Evolutionary conservation across 2,797 vertebrate genomes (phyloP).

Genomic region (Hapalemur alaotrensis): DNA sequence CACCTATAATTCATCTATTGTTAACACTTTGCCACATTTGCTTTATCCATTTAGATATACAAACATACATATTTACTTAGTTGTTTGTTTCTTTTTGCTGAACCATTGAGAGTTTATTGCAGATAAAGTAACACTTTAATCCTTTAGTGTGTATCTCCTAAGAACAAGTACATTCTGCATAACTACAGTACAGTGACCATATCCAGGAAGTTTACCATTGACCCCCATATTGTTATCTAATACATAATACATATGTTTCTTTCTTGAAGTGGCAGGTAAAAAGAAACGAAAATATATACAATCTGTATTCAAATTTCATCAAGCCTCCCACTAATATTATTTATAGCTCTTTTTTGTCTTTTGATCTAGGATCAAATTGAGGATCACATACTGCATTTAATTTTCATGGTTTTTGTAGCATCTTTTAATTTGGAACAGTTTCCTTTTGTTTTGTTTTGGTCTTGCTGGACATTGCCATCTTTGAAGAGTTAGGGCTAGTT

Average conservation of each 20-base stretch:
- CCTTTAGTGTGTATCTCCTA: not conserved
- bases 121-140: not conserved
- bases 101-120: not conserved
- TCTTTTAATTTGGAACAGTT: slow-evolving; percentile 28
- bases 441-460: slow-evolving; percentile 17
- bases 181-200: not conserved
- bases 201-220: slow-evolving; percentile 45
- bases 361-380: not conserved
- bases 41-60: slow-evolving; percentile 11
- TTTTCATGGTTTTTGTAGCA: not conserved
- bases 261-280: not conserved
- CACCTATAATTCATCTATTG: slow-evolving; percentile 13
- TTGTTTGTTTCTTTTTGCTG: slow-evolving; percentile 3
- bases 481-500: not conserved
- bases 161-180: not conserved
- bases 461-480: not conserved
- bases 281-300: not conserved
- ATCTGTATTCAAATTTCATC: not conserved
- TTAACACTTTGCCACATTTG: not conserved
- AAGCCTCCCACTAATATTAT: not conserved
- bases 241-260: not conserved
- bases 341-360: not conserved
- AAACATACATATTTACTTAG: not conserved
- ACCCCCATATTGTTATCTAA: not conserved
- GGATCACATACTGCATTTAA: not conserved